Percentiles rank a stretch among this genome's conserved stretches.
These are phyloP conservation scores for Amphiprion percula DNA, from an alignment of 2,113 vertebrate genomes.

Conservation along the genomic window DNA sequence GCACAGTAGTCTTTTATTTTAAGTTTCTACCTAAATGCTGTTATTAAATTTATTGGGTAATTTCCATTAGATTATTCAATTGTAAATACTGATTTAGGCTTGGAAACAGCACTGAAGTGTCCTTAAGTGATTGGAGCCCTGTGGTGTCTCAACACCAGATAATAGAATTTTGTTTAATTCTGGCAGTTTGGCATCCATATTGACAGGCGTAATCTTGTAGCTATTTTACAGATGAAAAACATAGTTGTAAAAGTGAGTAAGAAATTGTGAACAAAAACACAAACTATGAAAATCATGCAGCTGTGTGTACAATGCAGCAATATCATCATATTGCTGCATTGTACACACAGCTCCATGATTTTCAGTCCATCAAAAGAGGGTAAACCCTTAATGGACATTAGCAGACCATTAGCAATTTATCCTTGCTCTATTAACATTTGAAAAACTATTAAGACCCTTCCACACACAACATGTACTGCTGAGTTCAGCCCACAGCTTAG, in stretches of 20 bases:
- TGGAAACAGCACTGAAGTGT: conserved; percentile 15
- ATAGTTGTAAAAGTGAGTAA: background rate
- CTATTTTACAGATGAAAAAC: background rate
- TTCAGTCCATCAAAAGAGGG: background rate
- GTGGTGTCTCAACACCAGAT: conserved; percentile 1
- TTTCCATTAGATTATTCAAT: conserved; percentile 34
- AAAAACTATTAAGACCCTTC: too few species aligned
- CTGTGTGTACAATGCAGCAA: too few species aligned
- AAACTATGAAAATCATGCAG: background rate
- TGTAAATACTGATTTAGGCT: conserved; percentile 26
- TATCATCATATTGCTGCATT: background rate
- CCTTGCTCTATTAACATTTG: background rate
- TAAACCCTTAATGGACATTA: background rate
- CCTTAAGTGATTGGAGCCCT: conserved; percentile 21
- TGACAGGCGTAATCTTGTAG: background rate
- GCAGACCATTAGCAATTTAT: too few species aligned
- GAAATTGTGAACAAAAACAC: background rate
- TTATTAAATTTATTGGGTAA: conserved; percentile 26
- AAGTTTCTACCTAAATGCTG: conserved; percentile 10
- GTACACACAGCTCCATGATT: background rate
- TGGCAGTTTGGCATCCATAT: background rate
- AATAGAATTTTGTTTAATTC: conserved; percentile 16
- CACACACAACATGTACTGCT: too few species aligned
- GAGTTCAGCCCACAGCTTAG: too few species aligned
- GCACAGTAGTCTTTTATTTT: conserved; percentile 21